phyloP scores from a whole-genome alignment of 2,113 vertebrate genomes.

The Pluvianellus socialis region DNA sequence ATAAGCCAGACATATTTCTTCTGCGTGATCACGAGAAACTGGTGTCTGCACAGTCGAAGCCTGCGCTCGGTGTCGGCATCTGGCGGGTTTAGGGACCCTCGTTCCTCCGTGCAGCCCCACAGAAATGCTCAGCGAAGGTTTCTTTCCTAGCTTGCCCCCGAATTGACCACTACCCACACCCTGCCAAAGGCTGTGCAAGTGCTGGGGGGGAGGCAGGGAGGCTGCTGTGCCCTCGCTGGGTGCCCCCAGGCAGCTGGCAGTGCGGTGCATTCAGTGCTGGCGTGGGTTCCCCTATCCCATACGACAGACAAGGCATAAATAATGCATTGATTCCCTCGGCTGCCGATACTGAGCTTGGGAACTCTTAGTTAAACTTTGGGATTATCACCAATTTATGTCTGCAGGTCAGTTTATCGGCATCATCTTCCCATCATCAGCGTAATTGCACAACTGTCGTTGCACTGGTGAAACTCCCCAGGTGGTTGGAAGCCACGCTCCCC shows the following conservation, averaged over 20 bases:
- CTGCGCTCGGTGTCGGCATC: not conserved
- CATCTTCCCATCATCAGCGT: not conserved
- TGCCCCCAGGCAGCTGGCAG: not conserved
- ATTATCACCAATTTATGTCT: not conserved
- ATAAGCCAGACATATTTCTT: not conserved
- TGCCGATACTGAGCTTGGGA: not conserved
- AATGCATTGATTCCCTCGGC: not conserved
- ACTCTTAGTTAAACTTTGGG: not conserved
- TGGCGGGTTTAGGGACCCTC: not conserved
- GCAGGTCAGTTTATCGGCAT: not conserved
- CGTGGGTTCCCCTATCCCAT: not conserved
- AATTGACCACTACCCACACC: not conserved
- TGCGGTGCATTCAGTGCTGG: not conserved
- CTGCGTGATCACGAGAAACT: not conserved
- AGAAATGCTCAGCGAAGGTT: not conserved
- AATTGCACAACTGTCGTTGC: not conserved
- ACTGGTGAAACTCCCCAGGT: not conserved
- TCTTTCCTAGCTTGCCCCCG: not conserved
- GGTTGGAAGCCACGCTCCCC: not conserved
- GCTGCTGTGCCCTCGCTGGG: not conserved
- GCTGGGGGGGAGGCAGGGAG: accelerated
- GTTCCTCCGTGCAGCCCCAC: not conserved
- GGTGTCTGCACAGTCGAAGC: not conserved
- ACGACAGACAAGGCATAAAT: not conserved
- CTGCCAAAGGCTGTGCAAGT: not conserved